phyloP scores from a whole-genome alignment of 2,113 vertebrate genomes.

The Ammospiza caudacuta region DNA sequence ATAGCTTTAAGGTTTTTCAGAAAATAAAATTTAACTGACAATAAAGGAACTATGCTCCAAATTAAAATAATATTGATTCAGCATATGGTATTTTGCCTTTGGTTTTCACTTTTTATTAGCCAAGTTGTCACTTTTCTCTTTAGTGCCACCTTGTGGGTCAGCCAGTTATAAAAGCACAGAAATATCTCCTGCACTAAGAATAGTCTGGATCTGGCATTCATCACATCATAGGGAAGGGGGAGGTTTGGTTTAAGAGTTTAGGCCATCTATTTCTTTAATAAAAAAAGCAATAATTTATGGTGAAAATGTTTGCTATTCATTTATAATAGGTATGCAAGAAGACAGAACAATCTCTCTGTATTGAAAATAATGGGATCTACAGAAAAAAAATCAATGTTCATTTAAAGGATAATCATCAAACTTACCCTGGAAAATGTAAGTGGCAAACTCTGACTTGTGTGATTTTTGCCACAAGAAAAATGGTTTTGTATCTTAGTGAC shows the following conservation, averaged over 20 bases:
- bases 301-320: slow-evolving; percentile 39
- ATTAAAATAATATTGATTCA: slow-evolving; percentile 69
- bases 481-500: slow-evolving; percentile 18
- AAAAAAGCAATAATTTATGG: background rate
- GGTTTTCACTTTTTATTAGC: slow-evolving; percentile 64
- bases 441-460: slow-evolving; percentile 55
- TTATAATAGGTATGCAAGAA: slow-evolving; percentile 51
- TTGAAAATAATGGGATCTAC: slow-evolving; percentile 64
- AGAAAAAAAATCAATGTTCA: slow-evolving; percentile 67
- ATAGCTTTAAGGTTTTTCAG: slow-evolving; percentile 37
- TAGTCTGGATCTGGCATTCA: background rate
- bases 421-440: slow-evolving; percentile 62
- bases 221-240: background rate
- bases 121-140: slow-evolving; percentile 77
- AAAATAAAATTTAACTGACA: slow-evolving; percentile 53
- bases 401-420: slow-evolving; percentile 73
- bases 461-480: slow-evolving; percentile 67
- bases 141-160: slow-evolving; percentile 83
- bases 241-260: background rate
- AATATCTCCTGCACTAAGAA: background rate
- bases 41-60: slow-evolving; percentile 45
- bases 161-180: slow-evolving; percentile 31
- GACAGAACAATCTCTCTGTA: slow-evolving; percentile 55
- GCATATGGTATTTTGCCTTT: slow-evolving; percentile 59
- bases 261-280: background rate